Conservation (phyloP, 2,113 vertebrate species). For the Limanda limanda region DNA sequence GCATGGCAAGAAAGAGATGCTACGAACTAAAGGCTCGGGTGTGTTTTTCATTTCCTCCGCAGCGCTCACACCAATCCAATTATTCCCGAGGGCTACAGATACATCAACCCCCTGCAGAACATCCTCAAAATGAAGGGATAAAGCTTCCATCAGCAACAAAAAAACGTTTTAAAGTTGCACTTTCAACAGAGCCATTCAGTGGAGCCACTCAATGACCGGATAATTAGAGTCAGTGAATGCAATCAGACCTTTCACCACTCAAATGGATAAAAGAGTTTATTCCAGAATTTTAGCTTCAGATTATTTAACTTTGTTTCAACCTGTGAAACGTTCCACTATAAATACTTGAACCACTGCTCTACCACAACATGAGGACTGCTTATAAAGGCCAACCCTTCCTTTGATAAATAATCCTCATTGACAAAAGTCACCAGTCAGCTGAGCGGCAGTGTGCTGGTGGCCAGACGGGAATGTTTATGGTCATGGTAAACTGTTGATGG, state of each 20-base stretch:
- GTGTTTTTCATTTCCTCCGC: conserved; percentile 40
- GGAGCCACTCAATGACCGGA: conserved; percentile 10
- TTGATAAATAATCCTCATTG: conserved; percentile 19
- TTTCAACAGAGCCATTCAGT: neutral
- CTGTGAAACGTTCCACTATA: neutral
- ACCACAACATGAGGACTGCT: conserved; percentile 14
- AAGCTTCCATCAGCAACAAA: conserved; percentile 5
- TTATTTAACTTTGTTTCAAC: neutral
- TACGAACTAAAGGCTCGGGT: conserved; percentile 5
- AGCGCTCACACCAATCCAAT: conserved; percentile 32
- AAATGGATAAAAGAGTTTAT: neutral
- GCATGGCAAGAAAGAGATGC: neutral
- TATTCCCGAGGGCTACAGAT: conserved; percentile 18
- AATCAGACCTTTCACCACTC: neutral
- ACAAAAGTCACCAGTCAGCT: conserved; percentile 44
- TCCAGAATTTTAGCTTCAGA: neutral
- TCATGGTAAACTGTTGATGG: conserved; percentile 61
- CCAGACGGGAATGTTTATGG: conserved; percentile 66
- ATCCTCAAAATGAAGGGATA: conserved; percentile 30
- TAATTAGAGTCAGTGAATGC: neutral
- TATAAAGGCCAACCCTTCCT: conserved; percentile 11
- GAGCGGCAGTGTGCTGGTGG: conserved; percentile 33
- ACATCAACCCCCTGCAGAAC: conserved; percentile 32
- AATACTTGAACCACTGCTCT: neutral
- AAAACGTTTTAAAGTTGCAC: neutral